A percentile compares a stretch with the other conserved stretches of the same genome.
Evolutionary conservation across 2,113 vertebrate species (phyloP).

Genomic region (Rhadina sibilatrix): DNA sequence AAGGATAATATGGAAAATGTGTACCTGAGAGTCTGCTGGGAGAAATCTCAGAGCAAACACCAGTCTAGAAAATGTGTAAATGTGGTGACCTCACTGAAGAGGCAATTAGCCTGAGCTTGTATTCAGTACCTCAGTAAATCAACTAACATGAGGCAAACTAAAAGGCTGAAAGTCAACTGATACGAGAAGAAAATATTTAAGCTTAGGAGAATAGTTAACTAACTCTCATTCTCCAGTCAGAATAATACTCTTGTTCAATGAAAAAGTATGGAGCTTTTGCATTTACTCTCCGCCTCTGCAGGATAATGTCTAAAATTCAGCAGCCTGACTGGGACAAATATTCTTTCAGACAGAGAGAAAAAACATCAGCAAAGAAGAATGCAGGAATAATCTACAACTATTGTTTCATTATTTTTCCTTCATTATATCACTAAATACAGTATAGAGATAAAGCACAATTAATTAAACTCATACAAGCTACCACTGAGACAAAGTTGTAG

Average conservation of each 20-base stretch:
- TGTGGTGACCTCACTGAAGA: not conserved
- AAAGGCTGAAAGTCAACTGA: not conserved
- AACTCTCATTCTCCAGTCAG: not conserved
- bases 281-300: not conserved
- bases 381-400: not conserved
- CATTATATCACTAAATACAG: not conserved
- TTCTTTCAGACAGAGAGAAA: not conserved
- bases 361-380: not conserved
- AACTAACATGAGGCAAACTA: not conserved
- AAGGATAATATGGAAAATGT: not conserved
- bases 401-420: not conserved
- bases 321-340: not conserved
- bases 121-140: not conserved
- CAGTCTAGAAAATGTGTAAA: constrained; percentile 15
- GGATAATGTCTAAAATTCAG: not conserved
- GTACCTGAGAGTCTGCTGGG: not conserved
- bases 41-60: not conserved
- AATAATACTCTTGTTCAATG: not conserved
- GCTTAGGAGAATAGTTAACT: not conserved
- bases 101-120: not conserved
- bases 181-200: not conserved
- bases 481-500: not conserved
- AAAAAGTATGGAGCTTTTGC: not conserved
- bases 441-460: not conserved
- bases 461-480: not conserved